Conservation (phyloP, 2,113 vertebrate genomes). For the Hemibagrus wyckioides region DNA sequence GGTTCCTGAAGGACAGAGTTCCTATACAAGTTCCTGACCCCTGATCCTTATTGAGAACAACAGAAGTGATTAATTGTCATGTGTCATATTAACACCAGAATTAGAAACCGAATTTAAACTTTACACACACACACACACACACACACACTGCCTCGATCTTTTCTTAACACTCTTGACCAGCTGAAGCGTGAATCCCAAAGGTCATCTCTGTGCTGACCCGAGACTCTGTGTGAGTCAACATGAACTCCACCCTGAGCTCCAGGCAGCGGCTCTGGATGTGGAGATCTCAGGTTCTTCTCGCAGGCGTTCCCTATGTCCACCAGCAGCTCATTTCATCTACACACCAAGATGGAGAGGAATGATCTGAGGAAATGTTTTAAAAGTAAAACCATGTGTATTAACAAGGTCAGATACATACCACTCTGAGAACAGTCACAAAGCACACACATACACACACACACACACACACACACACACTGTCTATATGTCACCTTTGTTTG, state of each 20-base stretch:
- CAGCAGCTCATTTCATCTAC: too few relatives aligned
- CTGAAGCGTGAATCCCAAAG: slow-evolving; percentile 17
- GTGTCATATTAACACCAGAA: background rate
- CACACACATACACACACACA: too few relatives aligned
- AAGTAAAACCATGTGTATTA: too few relatives aligned
- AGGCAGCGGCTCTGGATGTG: background rate
- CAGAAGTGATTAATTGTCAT: background rate
- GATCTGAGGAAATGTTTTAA: too few relatives aligned
- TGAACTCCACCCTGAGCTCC: background rate
- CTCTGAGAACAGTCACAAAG: too few relatives aligned
- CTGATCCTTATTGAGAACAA: background rate
- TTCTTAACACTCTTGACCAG: slow-evolving; percentile 12
- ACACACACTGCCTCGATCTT: slow-evolving; percentile 2
- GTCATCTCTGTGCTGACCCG: slow-evolving; percentile 1
- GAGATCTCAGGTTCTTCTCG: too few relatives aligned
- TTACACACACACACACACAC: background rate
- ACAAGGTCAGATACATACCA: too few relatives aligned
- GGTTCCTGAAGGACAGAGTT: background rate
- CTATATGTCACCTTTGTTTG: too few relatives aligned
- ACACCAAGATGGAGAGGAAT: too few relatives aligned
- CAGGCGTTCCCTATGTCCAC: too few relatives aligned
- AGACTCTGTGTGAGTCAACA: background rate
- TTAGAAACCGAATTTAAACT: background rate
- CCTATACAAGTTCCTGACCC: background rate
- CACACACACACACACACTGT: too few relatives aligned